Percentiles rank a stretch among this genome's conserved stretches.
These are phyloP conservation scores for Aplysina aerophoba DNA, from an alignment of 37 sponge, comb jelly and placozoan species.

Conservation along the genomic window DNA sequence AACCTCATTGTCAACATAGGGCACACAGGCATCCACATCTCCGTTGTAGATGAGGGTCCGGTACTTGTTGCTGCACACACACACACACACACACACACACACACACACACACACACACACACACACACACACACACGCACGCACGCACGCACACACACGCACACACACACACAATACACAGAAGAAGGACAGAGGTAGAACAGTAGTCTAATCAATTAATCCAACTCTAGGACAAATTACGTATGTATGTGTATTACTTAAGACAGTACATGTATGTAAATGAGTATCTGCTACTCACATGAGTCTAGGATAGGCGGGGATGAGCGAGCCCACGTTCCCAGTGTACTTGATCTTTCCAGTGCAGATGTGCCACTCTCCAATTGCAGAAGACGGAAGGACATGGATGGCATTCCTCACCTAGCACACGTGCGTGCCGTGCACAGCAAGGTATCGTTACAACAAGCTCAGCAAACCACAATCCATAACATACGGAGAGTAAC, in stretches of 20 bases:
- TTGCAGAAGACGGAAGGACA: slow-evolving; percentile 43
- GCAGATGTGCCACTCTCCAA: slow-evolving; percentile 69
- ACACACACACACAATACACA: not conserved
- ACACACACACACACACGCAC: slow-evolving; percentile 22
- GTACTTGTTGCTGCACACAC: slow-evolving; percentile 51
- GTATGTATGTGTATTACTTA: too few species aligned
- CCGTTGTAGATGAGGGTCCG: slow-evolving; percentile 82
- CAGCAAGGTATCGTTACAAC: too few species aligned
- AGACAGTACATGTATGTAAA: too few species aligned
- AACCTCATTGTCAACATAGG: slow-evolving; percentile 80
- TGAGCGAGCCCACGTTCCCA: slow-evolving; percentile 43
- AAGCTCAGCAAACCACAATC: too few species aligned
- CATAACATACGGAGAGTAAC: too few species aligned
- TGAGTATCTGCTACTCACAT: slow-evolving; percentile 41
- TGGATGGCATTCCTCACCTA: slow-evolving; percentile 75
- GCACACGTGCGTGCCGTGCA: too few species aligned
- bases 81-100: slow-evolving; percentile 7
- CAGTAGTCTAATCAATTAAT: not conserved
- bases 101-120: slow-evolving; percentile 11
- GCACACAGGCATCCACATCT: slow-evolving; percentile 86
- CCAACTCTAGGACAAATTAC: too few species aligned
- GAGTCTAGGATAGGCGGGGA: slow-evolving; percentile 73
- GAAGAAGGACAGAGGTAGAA: not conserved
- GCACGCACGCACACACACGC: not conserved
- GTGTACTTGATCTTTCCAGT: slow-evolving; percentile 50